Base-by-base conservation (phyloP, 1,140 invertebrate species). In the Trypoxylus dichotomus region DNA sequence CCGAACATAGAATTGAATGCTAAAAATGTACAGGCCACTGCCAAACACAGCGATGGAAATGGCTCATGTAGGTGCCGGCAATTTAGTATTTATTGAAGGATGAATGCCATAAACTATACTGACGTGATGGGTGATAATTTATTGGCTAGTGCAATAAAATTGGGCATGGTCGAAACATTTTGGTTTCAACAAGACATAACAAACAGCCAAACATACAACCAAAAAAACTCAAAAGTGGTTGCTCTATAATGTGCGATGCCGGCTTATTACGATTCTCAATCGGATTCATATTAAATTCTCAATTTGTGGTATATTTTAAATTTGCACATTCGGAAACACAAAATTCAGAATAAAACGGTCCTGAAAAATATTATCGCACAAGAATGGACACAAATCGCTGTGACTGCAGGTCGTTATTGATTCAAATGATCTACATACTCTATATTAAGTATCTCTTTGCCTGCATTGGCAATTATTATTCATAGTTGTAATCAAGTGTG, bases 331-430 rank as follows among this genome's bases (percentile, higher is more conserved):
- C 13, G 47, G 19, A 5, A 58, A 58, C 21, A 58, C 2, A n/a
- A 58, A 19, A 21, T 58, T 5, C 7, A 3, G 21, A 47, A 13
- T 11, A 75, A 3, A 27, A 60, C 47, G 75, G 32, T 63, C 76
- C 68, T 78, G 73, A 80, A 80, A 77, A n/a, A 6, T 2, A 73
- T 29, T 76, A 79, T 80, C 37, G 19, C 37, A 15, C 41, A 77
- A 41, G 79, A 81, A 77, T 82, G 83, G 81, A 25, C 78, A 47
- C 47, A 80, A 76, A 82, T 84, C 58, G 10, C 76, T 27, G 27
- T 19, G 29, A 68, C 74, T 60, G 63, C 63, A 76, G 24, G 78
- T 78, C 29, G 80, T 83, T 74, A 81, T 84, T 32, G 42, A 78
- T 42, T 77, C 79, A 60, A 83, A 83, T 58, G 80, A 79, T 68